Percentiles rank a stretch among this genome's conserved stretches.
These are phyloP conservation scores for Chelon labrosus DNA, from an alignment of 2,797 vertebrate genomes.

Conservation along the genomic window DNA sequence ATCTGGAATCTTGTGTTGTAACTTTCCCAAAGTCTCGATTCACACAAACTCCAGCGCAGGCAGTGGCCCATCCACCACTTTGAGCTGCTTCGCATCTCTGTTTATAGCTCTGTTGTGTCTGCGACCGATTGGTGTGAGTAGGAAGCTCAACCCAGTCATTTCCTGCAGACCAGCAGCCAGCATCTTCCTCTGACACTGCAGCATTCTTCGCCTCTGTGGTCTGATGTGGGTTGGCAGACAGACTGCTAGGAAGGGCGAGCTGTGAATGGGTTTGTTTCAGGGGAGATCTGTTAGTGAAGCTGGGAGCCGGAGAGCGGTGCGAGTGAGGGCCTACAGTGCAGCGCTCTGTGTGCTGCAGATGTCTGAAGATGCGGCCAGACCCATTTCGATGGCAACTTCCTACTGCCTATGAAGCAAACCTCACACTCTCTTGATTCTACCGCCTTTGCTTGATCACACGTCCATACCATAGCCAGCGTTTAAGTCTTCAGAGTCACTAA, in stretches of 20 bases:
- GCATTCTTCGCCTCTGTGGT: conserved; percentile 67
- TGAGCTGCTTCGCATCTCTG: conserved; percentile 32
- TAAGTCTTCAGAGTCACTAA: too few species aligned
- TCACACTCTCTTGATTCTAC: conserved; percentile 22
- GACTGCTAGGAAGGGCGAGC: conserved; percentile 53
- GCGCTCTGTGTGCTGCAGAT: conserved; percentile 70
- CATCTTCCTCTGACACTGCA: conserved; percentile 62
- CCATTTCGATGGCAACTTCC: conserved; percentile 43
- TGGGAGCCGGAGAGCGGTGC: conserved; percentile 50
- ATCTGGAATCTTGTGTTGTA: conserved; percentile 22
- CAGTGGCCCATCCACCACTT: conserved; percentile 25
- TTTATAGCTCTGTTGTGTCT: conserved; percentile 72
- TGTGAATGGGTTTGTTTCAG: conserved; percentile 70
- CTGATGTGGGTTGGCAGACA: conserved; percentile 72
- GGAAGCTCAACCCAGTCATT: conserved; percentile 72
- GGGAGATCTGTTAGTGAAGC: conserved; percentile 74
- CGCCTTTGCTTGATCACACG: background rate
- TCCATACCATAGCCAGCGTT: too few species aligned
- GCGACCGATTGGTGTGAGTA: conserved; percentile 58
- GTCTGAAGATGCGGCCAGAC: conserved; percentile 60
- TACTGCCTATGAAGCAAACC: conserved; percentile 38
- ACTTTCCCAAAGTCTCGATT: conserved; percentile 23
- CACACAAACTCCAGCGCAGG: conserved; percentile 8
- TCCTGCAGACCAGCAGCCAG: conserved; percentile 62
- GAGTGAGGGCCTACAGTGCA: conserved; percentile 59